Conservation (phyloP, 1,140 invertebrate species). For the Latrodectus geometricus region DNA sequence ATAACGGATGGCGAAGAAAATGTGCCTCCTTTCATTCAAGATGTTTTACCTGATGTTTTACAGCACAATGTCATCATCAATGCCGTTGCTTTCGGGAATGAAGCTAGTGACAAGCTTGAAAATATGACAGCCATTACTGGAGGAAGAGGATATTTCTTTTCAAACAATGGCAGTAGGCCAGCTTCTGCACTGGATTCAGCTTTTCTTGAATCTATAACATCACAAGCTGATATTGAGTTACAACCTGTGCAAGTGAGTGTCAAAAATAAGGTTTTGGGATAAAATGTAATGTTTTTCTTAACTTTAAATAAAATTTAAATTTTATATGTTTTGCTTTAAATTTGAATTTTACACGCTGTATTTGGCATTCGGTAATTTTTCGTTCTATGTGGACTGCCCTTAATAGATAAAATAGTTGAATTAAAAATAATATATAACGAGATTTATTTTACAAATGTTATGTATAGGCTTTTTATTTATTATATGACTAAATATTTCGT, state of each 20-base stretch:
- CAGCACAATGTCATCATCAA: constrained; percentile 61
- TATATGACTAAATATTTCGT: no score
- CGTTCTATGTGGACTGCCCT: no score
- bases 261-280: no score
- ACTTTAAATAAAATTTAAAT: no score
- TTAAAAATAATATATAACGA: no score
- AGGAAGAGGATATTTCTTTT: constrained; percentile 62
- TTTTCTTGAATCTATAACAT: constrained; percentile 58
- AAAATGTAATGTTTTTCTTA: no score
- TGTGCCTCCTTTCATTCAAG: constrained; percentile 62
- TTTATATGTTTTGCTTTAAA: no score
- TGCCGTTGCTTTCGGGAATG: constrained; percentile 64
- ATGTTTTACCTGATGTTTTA: constrained; percentile 55
- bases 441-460: no score
- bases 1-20: constrained; percentile 66
- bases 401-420: no score
- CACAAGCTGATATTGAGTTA: constrained; percentile 59
- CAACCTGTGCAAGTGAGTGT: constrained; percentile 59
- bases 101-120: constrained; percentile 58
- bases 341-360: no score
- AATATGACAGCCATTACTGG: constrained; percentile 58
- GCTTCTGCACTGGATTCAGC: constrained; percentile 48
- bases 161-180: constrained; percentile 45
- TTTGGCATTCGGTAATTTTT: no score
- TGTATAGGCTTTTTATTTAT: no score